Conservation (phyloP, 1,140 invertebrate genomes). For the Leptinotarsa texana region DNA sequence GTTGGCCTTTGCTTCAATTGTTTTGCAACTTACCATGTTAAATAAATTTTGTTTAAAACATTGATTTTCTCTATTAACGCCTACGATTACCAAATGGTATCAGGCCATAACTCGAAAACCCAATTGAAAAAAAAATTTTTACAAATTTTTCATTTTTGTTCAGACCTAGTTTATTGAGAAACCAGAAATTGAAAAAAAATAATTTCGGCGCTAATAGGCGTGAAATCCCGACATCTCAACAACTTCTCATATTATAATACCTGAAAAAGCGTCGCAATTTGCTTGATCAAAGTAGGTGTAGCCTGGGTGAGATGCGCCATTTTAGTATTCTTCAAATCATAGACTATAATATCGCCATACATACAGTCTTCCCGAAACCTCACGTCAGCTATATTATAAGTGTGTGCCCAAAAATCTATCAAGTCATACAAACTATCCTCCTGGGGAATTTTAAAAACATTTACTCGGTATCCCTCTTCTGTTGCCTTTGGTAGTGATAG, state of each 20-base stretch:
- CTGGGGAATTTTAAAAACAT: constrained; percentile 30
- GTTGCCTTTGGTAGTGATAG: constrained; percentile 36
- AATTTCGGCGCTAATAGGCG: no score
- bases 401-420: constrained; percentile 31
- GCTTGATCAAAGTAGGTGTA: constrained; percentile 26
- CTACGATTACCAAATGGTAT: no score
- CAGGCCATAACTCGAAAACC: no score
- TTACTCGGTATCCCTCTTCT: constrained; percentile 32
- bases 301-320: constrained; percentile 32
- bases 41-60: no score
- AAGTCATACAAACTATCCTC: constrained; percentile 28
- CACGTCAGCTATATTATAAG: constrained; percentile 36
- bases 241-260: constrained; percentile 16
- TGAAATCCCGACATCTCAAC: no score
- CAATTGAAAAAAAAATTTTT: no score
- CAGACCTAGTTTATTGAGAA: no score
- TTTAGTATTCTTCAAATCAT: constrained; percentile 32
- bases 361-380: constrained; percentile 35
- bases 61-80: no score
- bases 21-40: no score
- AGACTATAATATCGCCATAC: constrained; percentile 32
- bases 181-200: no score
- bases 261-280: constrained; percentile 33
- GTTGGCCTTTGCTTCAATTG: no score
- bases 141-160: no score